phyloP scores from a whole-genome alignment of 2,888 invertebrate species.

The Synanthedon vespiformis region DNA sequence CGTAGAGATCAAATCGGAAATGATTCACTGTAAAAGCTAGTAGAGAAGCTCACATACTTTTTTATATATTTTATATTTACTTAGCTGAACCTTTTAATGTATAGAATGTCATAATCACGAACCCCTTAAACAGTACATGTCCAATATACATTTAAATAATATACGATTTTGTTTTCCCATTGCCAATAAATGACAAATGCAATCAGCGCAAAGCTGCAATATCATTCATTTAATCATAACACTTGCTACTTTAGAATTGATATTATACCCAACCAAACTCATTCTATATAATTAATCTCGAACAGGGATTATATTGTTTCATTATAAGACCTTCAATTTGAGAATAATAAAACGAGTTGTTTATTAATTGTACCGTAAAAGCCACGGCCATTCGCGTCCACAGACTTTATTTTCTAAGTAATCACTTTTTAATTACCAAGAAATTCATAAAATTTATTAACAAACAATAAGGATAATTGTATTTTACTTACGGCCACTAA shows the following conservation, averaged over 20 bases:
- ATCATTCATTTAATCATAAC: neutral
- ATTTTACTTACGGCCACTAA: neutral
- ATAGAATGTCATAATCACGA: too few relatives aligned
- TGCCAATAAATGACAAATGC: too few relatives aligned
- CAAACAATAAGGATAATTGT: constrained; percentile 1
- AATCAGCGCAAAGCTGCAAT: too few relatives aligned
- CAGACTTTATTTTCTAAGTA: constrained; percentile 1
- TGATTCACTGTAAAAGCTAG: too few relatives aligned
- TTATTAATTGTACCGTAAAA: constrained; percentile 38
- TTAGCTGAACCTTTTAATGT: too few relatives aligned
- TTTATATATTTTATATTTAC: too few relatives aligned
- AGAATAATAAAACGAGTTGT: constrained; percentile 30
- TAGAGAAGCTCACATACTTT: too few relatives aligned
- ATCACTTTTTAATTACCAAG: neutral
- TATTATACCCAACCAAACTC: constrained; percentile 17
- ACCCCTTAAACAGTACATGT: too few relatives aligned
- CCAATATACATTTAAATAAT: too few relatives aligned
- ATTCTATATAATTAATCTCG: constrained; percentile 30
- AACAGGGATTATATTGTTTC: constrained; percentile 26
- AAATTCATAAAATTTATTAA: neutral
- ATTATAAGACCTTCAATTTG: constrained; percentile 33
- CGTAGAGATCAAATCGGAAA: too few relatives aligned
- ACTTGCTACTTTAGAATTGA: constrained; percentile 2
- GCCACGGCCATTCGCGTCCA: constrained; percentile 12
- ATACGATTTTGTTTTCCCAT: too few relatives aligned